phyloP scores from a whole-genome alignment of 2,113 vertebrate genomes.

The Uropsilus gracilis region DNA sequence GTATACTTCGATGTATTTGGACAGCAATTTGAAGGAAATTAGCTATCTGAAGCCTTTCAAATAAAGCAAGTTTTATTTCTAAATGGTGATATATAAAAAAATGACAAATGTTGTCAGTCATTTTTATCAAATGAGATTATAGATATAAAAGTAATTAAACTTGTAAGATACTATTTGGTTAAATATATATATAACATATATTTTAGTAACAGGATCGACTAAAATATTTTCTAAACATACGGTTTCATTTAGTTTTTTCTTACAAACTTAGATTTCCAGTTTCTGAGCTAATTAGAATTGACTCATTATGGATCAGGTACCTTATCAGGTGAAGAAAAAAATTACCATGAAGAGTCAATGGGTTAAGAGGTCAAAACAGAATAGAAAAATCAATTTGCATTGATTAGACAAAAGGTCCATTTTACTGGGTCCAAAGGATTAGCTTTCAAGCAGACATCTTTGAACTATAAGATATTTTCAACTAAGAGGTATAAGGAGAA shows the following conservation, averaged over 20 bases:
- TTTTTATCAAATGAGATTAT: slow-evolving; percentile 50
- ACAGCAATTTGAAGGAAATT: slow-evolving; percentile 51
- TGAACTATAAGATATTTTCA: slow-evolving; percentile 88
- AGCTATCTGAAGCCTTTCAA: slow-evolving; percentile 52
- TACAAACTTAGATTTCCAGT: slow-evolving; percentile 87
- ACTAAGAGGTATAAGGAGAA: slow-evolving; percentile 80
- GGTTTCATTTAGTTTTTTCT: slow-evolving; percentile 82
- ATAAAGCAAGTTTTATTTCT: slow-evolving; percentile 57
- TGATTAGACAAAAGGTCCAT: slow-evolving; percentile 98
- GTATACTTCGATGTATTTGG: slow-evolving; percentile 25
- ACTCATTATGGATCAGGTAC: slow-evolving; percentile 98
- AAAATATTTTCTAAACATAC: slow-evolving; percentile 78
- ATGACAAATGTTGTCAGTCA: slow-evolving; percentile 32
- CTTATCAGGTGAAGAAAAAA: slow-evolving; percentile 98
- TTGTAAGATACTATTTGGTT: slow-evolving; percentile 25
- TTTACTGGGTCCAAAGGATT: slow-evolving; percentile 97
- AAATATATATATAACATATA: slow-evolving; percentile 20
- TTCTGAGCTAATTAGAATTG: slow-evolving; percentile 99
- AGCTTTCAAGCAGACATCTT: slow-evolving; percentile 95
- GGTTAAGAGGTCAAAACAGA: slow-evolving; percentile 96
- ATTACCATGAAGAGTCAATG: slow-evolving; percentile 95
- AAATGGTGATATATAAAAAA: slow-evolving; percentile 9
- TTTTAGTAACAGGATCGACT: slow-evolving; percentile 55
- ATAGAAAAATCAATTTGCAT: slow-evolving; percentile 99
- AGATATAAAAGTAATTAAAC: slow-evolving; percentile 34